These are phyloP conservation scores for Tipula confusa DNA, from an alignment of 2,888 invertebrate species.

Conservation along the genomic window DNA sequence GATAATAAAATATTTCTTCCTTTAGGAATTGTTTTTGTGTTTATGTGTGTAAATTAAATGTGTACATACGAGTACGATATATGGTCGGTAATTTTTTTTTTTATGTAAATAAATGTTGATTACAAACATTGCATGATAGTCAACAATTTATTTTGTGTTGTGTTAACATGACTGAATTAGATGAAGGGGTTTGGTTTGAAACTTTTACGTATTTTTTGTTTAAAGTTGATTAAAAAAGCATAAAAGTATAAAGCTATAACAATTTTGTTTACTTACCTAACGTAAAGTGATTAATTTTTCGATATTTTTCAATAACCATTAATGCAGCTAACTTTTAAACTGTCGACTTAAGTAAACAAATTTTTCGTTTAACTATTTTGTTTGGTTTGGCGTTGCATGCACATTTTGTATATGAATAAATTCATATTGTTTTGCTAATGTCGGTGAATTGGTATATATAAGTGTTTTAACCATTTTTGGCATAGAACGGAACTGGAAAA, in stretches of 20 bases:
- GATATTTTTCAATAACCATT: too few species aligned
- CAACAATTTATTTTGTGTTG: not conserved
- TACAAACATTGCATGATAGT: conserved; percentile 12
- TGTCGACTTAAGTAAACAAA: not conserved
- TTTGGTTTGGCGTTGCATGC: not conserved
- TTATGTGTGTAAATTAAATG: not conserved
- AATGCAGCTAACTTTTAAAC: not conserved
- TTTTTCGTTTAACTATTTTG: not conserved
- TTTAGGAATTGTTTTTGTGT: not conserved
- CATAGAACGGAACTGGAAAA: too few species aligned
- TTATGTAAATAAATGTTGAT: not conserved
- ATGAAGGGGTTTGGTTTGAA: too few species aligned
- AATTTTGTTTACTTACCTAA: too few species aligned
- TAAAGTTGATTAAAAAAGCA: too few species aligned
- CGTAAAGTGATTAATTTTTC: too few species aligned
- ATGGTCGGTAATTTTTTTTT: not conserved
- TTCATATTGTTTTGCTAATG: too few species aligned
- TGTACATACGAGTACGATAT: not conserved
- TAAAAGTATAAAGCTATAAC: too few species aligned
- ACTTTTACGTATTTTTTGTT: too few species aligned
- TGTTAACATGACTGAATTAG: not conserved
- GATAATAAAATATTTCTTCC: conserved; percentile 12
- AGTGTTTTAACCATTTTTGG: too few species aligned
- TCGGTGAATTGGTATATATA: too few species aligned
- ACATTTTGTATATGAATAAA: not conserved